Conservation (phyloP, 2,888 invertebrate genomes). For the Cantharis flavilabris region DNA sequence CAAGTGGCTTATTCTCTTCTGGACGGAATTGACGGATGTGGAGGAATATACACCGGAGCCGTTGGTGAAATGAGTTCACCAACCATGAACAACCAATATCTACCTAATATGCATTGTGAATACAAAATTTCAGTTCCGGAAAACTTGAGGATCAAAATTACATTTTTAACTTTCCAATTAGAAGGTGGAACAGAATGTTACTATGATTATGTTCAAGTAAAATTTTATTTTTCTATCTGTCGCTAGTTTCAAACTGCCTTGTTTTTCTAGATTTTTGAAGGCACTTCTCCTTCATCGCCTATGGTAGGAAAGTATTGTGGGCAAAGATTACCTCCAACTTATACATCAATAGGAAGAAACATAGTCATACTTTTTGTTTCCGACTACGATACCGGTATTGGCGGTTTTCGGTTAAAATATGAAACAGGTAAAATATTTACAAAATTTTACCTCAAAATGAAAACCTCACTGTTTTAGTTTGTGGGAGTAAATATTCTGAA, state of each 20-base stretch:
- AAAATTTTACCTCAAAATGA: conserved; percentile 44
- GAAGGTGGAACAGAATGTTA: conserved; percentile 64
- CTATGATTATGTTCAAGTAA: conserved; percentile 70
- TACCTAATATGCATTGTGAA: conserved; percentile 70
- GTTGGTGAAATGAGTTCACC: conserved; percentile 72
- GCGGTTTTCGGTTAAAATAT: conserved; percentile 67
- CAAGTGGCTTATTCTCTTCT: conserved; percentile 76
- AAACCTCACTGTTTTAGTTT: conserved; percentile 51
- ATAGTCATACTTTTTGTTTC: conserved; percentile 66
- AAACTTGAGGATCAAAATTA: conserved; percentile 67
- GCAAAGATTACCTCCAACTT: conserved; percentile 60
- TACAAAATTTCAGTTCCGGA: conserved; percentile 74
- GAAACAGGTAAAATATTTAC: conserved; percentile 55
- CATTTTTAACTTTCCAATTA: conserved; percentile 67
- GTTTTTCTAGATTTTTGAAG: conserved; percentile 66
- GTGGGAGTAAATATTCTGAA: conserved; percentile 65
- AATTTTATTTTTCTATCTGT: not conserved
- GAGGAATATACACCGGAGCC: conserved; percentile 70
- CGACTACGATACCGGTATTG: conserved; percentile 58
- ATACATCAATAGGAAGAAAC: conserved; percentile 62
- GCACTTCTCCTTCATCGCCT: conserved; percentile 63
- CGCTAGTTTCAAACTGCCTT: not conserved
- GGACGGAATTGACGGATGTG: conserved; percentile 81
- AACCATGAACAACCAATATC: conserved; percentile 59
- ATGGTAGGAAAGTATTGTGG: conserved; percentile 82